Evolutionary conservation across 2,797 vertebrate species (phyloP), one percentile per base, ranked within the genome.

Genomic region (Pygocentrus nattereri): DNA sequence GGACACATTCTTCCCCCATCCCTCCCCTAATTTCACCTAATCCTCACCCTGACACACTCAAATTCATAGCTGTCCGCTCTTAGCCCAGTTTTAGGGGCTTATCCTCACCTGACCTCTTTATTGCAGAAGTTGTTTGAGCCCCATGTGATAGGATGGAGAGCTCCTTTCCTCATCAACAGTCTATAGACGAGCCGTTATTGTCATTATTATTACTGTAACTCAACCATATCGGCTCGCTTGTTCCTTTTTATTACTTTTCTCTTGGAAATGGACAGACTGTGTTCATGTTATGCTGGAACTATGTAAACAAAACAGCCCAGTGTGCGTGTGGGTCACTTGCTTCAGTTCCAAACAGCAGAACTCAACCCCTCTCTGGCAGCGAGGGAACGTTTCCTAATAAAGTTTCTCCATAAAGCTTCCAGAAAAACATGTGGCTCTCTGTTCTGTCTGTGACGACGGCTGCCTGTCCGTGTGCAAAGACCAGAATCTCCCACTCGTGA

Each of bases 361-460:
- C 56, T 76, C 76, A 65, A 72, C 34, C 56, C 34, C 72, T 59
- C 76, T 81, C 82, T 85, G 88, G 85, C 85, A 87, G 76, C 64
- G 21, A 64, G 74, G 25, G 70, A 71, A 89, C 70, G 30, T 85
- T 86, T 85, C 79, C 88, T 84, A 75, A 67, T 91, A 86, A 91
- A 89, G 47, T 41, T 79, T 79, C 72, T 84, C 84, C 69, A 82
- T 88, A 87, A 90, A 74, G 77, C 19, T 68, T 84, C 13, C 65
- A 73, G 75, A 38, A 86, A 85, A 85, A 84, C 83, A 88, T 75
- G 34, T 81, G 56, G 58, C 38, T 61, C 25, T 82, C 80, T 76
- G 21, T 76, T 74, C 30, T 47, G 44, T 18, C 69, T 69, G 18
- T 25, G 59, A 34, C 67, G 27, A 8, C 12, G 56, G 52, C 69